phyloP scores from a whole-genome alignment of 2,797 vertebrate species.

The Zenarchopterus dispar region DNA sequence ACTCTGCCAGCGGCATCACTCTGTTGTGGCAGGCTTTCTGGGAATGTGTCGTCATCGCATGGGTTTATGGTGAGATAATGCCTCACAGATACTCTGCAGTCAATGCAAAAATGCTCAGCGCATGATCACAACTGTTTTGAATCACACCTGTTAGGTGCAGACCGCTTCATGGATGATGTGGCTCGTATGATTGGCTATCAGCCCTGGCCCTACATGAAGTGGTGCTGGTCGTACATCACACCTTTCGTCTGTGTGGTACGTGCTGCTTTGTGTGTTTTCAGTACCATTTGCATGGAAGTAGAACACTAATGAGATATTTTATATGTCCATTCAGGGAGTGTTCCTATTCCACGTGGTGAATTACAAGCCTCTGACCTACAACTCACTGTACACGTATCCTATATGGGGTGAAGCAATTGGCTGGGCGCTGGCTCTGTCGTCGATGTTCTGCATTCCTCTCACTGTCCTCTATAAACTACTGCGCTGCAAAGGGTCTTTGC shows the following conservation, averaged over 20 bases:
- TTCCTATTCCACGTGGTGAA: constrained; percentile 92
- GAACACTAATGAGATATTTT: constrained; percentile 7
- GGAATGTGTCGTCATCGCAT: constrained; percentile 88
- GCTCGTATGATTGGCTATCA: constrained; percentile 88
- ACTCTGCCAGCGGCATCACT: constrained; percentile 88
- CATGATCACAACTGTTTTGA: constrained; percentile 7
- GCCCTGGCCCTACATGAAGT: constrained; percentile 88
- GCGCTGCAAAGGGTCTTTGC: constrained; percentile 88
- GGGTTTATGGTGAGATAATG: constrained; percentile 85
- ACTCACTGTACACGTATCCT: constrained; percentile 89
- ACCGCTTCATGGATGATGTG: constrained; percentile 87
- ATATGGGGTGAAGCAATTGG: constrained; percentile 90
- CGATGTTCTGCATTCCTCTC: constrained; percentile 93
- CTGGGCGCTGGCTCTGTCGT: constrained; percentile 90
- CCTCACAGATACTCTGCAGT: neutral
- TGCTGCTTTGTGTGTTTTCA: constrained; percentile 1
- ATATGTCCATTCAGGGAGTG: constrained; percentile 78
- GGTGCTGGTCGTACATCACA: constrained; percentile 88
- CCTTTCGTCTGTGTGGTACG: constrained; percentile 86
- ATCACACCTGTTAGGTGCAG: constrained; percentile 72
- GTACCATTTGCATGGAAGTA: neutral
- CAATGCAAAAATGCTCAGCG: neutral
- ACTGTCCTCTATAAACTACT: constrained; percentile 88
- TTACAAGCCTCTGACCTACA: constrained; percentile 91
- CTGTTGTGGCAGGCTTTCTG: constrained; percentile 89